phyloP scores from a whole-genome alignment of 2,797 vertebrate genomes.

The Scleropages formosus region DNA sequence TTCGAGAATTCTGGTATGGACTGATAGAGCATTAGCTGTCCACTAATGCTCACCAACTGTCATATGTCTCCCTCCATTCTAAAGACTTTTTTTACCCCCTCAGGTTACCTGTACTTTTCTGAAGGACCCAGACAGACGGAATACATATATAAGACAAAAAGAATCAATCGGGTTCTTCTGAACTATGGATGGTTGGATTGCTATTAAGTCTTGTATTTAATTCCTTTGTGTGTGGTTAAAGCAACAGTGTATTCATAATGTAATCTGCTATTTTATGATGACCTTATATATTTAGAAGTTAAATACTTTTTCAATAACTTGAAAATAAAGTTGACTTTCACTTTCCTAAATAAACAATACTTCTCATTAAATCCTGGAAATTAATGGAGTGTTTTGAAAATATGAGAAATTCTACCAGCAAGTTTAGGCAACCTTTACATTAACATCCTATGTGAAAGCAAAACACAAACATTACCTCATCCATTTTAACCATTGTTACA shows the following conservation, averaged over 20 bases:
- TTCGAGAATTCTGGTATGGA: constrained; percentile 73
- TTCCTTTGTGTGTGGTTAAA: background rate
- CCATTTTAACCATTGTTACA: background rate
- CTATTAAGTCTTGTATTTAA: constrained; percentile 49
- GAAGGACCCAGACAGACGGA: constrained; percentile 60
- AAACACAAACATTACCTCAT: background rate
- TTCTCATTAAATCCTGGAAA: no score
- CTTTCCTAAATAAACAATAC: no score
- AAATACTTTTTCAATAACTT: no score
- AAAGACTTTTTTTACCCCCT: background rate
- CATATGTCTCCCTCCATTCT: background rate
- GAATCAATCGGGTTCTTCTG: constrained; percentile 51
- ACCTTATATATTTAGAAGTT: no score
- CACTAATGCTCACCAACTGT: no score
- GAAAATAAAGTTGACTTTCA: no score
- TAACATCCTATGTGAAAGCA: background rate
- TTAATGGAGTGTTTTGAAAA: no score
- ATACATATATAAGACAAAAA: constrained; percentile 47
- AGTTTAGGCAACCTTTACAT: background rate
- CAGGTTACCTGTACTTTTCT: constrained; percentile 68
- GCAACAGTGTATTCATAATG: background rate
- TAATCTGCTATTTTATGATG: no score
- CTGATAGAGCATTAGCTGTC: no score
- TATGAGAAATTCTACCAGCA: no score
- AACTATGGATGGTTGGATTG: constrained; percentile 71